Base-by-base conservation (phyloP, 2,797 vertebrate species). In the Sebastes baramenuke region DNA sequence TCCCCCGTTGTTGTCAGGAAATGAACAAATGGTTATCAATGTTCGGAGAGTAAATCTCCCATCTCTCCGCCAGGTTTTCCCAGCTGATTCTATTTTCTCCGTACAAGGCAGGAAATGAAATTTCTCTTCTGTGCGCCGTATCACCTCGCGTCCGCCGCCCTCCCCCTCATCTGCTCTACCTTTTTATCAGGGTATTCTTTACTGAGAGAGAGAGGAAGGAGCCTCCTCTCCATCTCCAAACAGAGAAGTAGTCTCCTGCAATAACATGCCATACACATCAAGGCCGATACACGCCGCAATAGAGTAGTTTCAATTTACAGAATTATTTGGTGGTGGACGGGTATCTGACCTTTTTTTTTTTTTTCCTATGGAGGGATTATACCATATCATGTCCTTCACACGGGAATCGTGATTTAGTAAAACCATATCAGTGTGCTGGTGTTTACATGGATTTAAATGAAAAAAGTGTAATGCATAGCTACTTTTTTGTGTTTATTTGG, bases 1-100 rank as follows among this genome's bases (percentile, higher is more conserved):
- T 2, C 12, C 29, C 52, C 79, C 94, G 96, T 98, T 98, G 97
- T 98, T 97, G 97, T 98, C 97, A 99, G 98, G 98, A 99, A 99
- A 99, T 99, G 98, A 99, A 98, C 97, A 97, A 98, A 98, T 97
- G 97, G 96, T 97, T 99, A 99, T 99, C 97, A 98, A 96, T 97
- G 97, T 97, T 97, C 94, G 93, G 95, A 94, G 95, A 95, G 94
- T 93, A 94, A 96, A 98, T 98, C 97, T 97, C 95, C 94, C 93
- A 99, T 99, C 98, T 97, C 94, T 85, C 92, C 79, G 96, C 97
- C 97, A 97, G 97, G 96, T 96, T 97, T 97, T 97, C 96, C 95
- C 94, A 94, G 93, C 96, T 97, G 97, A 98, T 98, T 97, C 96
- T 96, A 96, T 97, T 96, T 96, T 96, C 95, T 94, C 94, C 84